Evolutionary conservation across 2,113 vertebrate genomes (phyloP), one percentile per base, ranked within the genome.

Genomic region (Sapayoa aenigma): DNA sequence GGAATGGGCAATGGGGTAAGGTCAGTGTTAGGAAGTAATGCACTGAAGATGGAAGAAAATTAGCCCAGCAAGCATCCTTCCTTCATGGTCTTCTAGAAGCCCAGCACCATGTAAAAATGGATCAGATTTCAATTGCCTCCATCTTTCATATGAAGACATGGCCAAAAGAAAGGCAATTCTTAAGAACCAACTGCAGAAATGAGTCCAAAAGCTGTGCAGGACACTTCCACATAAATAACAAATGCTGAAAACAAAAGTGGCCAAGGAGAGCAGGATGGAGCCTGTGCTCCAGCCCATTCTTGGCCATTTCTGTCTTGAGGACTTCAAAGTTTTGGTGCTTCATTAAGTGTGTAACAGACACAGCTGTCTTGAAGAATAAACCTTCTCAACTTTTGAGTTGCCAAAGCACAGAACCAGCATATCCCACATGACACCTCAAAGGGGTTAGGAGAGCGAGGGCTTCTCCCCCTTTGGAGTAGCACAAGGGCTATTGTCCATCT

Each of bases 11-110:
- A 94, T 96, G 94, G 56, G 44, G n/a, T 81, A 94, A 46, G 46
- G 35, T 72, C 80, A 87, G 90, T 53, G 79, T 85, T 65, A 68
- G 77, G 90, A 96, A 94, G 93, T 87, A 96, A 96, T 96, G 95
- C 27, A 12, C 66, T 92, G 73, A 68, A 90, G 81, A 96, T 92
- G 90, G 41, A 93, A 55, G 59, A 90, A 86, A 86, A 75, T 77
- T 59, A 78, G 66, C 66, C 30, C 59, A 0, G 73, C 39, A 73
- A 78, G 62, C 68, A 74, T 65, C 91, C 90, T 92, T 93, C 91
- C 85, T 87, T 94, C 41, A 27, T 4, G 5, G 67, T 89, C 89
- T 91, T 80, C 79, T 46, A 71, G 71, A 81, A 92, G 55, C 52
- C 35, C 76, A 90, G 71, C 63, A 89, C 33, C 79, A 75, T 33